phyloP scores from a whole-genome alignment of 2,797 vertebrate species.

The Pipistrellus pygmaeus region DNA sequence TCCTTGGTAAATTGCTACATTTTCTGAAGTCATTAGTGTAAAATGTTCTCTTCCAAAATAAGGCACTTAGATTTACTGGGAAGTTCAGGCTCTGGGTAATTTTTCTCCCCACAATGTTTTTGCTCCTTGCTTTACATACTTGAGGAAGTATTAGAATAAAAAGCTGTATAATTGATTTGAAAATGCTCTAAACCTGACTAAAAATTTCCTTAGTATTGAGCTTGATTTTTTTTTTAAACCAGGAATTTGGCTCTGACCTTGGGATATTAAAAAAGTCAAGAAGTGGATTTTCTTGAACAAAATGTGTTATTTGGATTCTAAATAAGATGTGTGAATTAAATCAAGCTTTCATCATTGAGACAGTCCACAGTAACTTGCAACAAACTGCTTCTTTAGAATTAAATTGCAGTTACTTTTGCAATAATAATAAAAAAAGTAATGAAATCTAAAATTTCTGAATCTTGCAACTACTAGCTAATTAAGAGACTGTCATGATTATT shows the following conservation, averaged over 20 bases:
- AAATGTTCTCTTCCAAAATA: not conserved
- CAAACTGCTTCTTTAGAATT: constrained; percentile 79
- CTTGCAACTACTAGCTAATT: constrained; percentile 85
- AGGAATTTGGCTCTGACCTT: constrained; percentile 48
- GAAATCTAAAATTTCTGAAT: constrained; percentile 80
- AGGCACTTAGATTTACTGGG: constrained; percentile 28
- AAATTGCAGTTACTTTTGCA: constrained; percentile 79
- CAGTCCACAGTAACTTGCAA: constrained; percentile 77
- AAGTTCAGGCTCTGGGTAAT: constrained; percentile 33
- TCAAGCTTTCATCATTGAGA: constrained; percentile 63
- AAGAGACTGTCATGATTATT: constrained; percentile 86
- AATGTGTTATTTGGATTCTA: constrained; percentile 59
- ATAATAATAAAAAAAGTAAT: constrained; percentile 69
- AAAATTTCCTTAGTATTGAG: constrained; percentile 49
- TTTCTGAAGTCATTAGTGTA: constrained; percentile 6
- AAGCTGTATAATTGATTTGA: constrained; percentile 55
- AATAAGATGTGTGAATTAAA: constrained; percentile 41
- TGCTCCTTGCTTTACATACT: constrained; percentile 58
- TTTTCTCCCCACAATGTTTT: not conserved
- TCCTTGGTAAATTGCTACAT: not conserved
- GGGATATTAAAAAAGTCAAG: constrained; percentile 59
- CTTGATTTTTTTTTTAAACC: not conserved
- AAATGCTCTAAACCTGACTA: not conserved
- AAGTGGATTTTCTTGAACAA: constrained; percentile 51
- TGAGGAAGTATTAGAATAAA: not conserved